phyloP scores from a whole-genome alignment of 2,888 invertebrate species.

The Pyralis farinalis region DNA sequence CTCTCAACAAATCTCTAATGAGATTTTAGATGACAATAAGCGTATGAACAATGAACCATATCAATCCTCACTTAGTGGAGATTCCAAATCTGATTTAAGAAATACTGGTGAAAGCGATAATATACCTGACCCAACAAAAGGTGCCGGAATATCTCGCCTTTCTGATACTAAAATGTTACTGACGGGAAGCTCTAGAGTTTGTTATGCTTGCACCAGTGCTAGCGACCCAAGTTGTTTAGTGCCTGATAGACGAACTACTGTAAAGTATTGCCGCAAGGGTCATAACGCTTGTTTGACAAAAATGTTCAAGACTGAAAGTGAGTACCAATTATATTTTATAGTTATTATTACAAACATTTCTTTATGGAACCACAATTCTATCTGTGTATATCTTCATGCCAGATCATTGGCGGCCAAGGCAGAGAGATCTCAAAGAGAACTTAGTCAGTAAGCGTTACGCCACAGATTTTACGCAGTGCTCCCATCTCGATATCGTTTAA shows the following conservation, averaged over 20 bases:
- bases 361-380: too few species aligned
- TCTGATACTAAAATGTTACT: constrained; percentile 27
- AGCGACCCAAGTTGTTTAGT: constrained; percentile 48
- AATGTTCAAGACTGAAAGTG: constrained; percentile 42
- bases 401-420: too few species aligned
- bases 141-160: constrained; percentile 28
- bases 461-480: too few species aligned
- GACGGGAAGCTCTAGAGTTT: constrained; percentile 40
- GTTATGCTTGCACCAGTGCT: constrained; percentile 58
- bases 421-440: too few species aligned
- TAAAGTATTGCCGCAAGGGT: constrained; percentile 55
- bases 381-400: too few species aligned
- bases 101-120: not conserved
- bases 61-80: too few species aligned
- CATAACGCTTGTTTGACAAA: constrained; percentile 53
- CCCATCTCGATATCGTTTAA: too few species aligned
- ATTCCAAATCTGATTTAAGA: not conserved
- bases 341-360: too few species aligned
- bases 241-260: constrained; percentile 49
- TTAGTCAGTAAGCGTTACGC: too few species aligned
- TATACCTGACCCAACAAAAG: constrained; percentile 32
- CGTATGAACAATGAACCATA: too few species aligned
- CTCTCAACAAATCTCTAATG: not conserved
- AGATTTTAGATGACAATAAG: too few species aligned
- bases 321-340: constrained; percentile 17